These are phyloP conservation scores for Conus ventricosus DNA, from an alignment of 1,140 invertebrate genomes.

Conservation along the genomic window DNA sequence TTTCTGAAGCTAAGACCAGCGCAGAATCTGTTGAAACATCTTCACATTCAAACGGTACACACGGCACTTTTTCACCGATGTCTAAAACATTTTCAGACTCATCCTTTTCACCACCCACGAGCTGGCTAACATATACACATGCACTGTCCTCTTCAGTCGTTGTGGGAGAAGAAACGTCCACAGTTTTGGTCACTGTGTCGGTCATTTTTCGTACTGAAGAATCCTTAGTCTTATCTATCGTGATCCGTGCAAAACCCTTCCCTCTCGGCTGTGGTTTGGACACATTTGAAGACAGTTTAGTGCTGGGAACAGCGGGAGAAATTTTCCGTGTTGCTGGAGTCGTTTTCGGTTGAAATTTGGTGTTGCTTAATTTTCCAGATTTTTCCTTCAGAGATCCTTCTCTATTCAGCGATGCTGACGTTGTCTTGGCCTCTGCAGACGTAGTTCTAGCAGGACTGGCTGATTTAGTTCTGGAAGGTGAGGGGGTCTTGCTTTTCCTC, in stretches of 20 bases:
- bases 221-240: not conserved
- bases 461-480: not conserved
- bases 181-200: not conserved
- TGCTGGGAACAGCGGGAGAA: not conserved
- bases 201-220: not conserved
- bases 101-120: not conserved
- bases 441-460: not conserved
- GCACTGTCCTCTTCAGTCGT: not conserved
- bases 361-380: not conserved
- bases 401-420: not conserved
- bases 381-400: not conserved
- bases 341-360: not conserved
- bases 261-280: not conserved
- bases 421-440: no score
- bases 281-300: not conserved
- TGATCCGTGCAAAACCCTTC: no score
- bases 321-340: not conserved
- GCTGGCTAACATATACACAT: not conserved
- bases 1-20: not conserved
- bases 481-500: conserved; percentile 13
- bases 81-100: not conserved
- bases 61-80: not conserved
- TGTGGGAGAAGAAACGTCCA: not conserved
- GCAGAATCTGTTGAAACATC: not conserved
- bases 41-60: not conserved